Evolutionary conservation across 2,888 invertebrate species (phyloP), one percentile per base, ranked within the genome.

Genomic region (Heteromyza rotundicornis): DNA sequence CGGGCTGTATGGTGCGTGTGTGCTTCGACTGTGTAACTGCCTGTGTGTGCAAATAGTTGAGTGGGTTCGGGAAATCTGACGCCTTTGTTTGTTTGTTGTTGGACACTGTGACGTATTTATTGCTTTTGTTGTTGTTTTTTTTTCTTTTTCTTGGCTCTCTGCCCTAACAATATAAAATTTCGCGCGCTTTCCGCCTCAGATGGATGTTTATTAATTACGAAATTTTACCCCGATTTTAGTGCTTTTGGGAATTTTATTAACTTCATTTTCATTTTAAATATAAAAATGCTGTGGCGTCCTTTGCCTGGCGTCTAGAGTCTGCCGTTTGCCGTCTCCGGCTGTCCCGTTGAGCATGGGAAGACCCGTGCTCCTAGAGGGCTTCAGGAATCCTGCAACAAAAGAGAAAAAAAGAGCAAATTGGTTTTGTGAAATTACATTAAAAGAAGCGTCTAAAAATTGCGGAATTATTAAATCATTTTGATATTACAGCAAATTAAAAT

Each of bases 191-290:
- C 20, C 19, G 19, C 2, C 47, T 20, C n/a, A n/a, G 47, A 47
- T 47, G 47, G 14, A 5, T 17, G 20, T 47, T 19, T 47, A 47
- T 47, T 47, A 47, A 47, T 47, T 47, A 19, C 47, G 20, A 47
- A 47, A 47, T 47, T 47, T 47, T 20, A 47, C 19, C 47, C 47
- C 17, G 14, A 19, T 47, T 47, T 47, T 19, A 47, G 20, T 47
- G 47, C 47, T 47, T 47, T 17, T 47, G 19, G 47, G 19, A 17
- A 47, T 47, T 47, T 47, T 47, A 47, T 47, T 47, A 47, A 19
- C 47, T 47, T 17, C 20, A 14, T 47, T 47, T 19, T 17, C 47
- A 47, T 47, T 47, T 17, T 47, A 19, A 47, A 47, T 47, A 19
- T 47, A 14, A 19, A 47, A 47, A 3, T 47, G 40, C 40, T 8